Base-by-base conservation (phyloP, 2,888 invertebrate species). In the Drosophila subquinaria region DNA sequence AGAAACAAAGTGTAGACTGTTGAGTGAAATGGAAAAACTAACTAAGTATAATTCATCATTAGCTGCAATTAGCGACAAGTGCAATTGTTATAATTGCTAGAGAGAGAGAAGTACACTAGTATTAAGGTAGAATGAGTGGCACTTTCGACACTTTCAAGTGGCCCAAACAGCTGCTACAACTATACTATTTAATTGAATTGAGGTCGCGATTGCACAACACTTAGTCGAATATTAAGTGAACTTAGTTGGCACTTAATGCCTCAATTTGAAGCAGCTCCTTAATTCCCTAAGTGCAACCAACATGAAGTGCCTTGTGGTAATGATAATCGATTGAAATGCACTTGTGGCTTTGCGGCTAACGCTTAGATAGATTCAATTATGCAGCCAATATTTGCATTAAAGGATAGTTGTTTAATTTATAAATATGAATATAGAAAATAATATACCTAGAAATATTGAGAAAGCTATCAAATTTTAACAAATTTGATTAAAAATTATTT, bases 11-110 rank as follows among this genome's bases (percentile, higher is more conserved):
- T 40, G 6, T 5, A 4, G 43, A 20, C 23, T n/a, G 45, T n/a
- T 47, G 3, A 47, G 13, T 47, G 27, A n/a, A 27, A 38, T 0
- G 38, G 3, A 27, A 27, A 27, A 3, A 30, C 27, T 11, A 30
- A 48, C 33, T 50, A 45, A 61, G 36, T 48, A 45, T 56, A 73
- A 81, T 82, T 80, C 76, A 76, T 75, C 78, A 81, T 75, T 79
- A 81, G 75, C 73, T 55, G 59, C 73, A 83, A 79, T 88, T 88
- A 84, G 67, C 62, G 59, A 23, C 62, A 76, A 87, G 78, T 85
- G 81, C 80, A 77, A 76, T 74, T 79, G 77, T 79, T 70, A 69
- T 76, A 71, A 75, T 70, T 27, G 27, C 3, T 27, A 27, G 27
- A 27, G 30, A 48, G 20, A 23, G 20, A 23, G 4, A 42, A 6